Base-by-base conservation (phyloP, 37 sponge, comb jelly and placozoan genomes). In the Bolinopsis microptera region DNA sequence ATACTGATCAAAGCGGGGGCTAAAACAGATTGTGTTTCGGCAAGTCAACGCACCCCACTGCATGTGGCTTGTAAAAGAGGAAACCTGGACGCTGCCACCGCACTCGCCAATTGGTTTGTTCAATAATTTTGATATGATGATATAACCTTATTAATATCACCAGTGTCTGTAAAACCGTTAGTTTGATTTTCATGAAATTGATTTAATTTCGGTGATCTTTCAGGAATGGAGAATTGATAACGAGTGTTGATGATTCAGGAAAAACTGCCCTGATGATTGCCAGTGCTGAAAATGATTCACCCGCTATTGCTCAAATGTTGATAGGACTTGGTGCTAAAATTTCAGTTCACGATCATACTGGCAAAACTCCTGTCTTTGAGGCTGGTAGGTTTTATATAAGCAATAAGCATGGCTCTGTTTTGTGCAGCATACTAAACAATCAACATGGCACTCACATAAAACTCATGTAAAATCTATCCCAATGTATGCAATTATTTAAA, bases 1-100 rank as follows among this genome's bases (percentile, higher is more conserved):
- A 21, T 86, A 34, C 31, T 86, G 48, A 41, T 86, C 3, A 8
- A 38, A 3, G 16, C 48, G 26, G 90, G 90, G 5, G 90, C 90
- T n/a, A 38, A 86, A 9, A 38, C 34, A 0, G 36, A 39, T 0
- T 86, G 41, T 18, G 30, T 41, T 0, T 36, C 32, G 37, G 61
- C 18, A 41, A 34, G 1, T 38, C 48, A 48, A 5, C n/a, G n/a
- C 38, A 86, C 61, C 2, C 90, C 90, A 22, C 90, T 86, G 28
- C 90, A 86, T 86, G 90, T 86, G 1, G 90, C 90, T 72, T 28
- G 75, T n/a, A 28, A n/a, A 3, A 72, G 75, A 23, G 75, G 75
- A 2, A n/a, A 72, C 26, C 5, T 72, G 5, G 61, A 48, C 13
- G 61, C 61, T 18, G 61, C 61, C 61, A 48, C 61, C 5, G 61